Percentiles rank a stretch among this genome's conserved stretches.
Conservation (phyloP, 2,113 vertebrate genomes). For the Sinosuthora webbiana region DNA sequence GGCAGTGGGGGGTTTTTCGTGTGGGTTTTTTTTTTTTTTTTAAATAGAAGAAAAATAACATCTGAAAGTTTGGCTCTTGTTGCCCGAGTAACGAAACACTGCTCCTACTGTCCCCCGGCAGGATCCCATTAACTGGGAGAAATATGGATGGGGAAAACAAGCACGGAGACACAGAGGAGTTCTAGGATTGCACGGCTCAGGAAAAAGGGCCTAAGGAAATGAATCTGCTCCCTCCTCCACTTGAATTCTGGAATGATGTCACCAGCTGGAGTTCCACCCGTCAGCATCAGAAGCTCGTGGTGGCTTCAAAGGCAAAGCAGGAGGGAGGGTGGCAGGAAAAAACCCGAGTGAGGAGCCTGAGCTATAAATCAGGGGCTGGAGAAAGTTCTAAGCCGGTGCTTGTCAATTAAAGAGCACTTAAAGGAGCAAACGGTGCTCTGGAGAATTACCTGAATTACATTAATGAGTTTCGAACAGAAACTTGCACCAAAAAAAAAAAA, state of each 20-base stretch:
- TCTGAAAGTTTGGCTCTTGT: slow-evolving; percentile 55
- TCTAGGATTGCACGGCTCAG: not conserved
- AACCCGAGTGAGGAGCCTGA: not conserved
- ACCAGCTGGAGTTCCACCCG: not conserved
- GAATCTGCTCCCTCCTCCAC: not conserved
- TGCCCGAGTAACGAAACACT: slow-evolving; percentile 63
- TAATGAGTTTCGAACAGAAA: not conserved
- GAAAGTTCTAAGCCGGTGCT: not conserved
- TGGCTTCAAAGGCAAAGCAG: not conserved
- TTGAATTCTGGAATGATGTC: not conserved
- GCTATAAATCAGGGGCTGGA: not conserved
- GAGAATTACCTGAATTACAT: not conserved
- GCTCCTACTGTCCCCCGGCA: slow-evolving; percentile 19
- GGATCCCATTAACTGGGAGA: not conserved
- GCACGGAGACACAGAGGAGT: not conserved
- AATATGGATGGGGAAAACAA: not conserved
- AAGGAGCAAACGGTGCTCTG: not conserved
- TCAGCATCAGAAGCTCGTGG: not conserved
- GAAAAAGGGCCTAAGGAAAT: not conserved
- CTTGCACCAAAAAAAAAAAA: not conserved
- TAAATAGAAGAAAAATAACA: slow-evolving; percentile 29
- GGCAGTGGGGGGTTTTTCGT: not conserved
- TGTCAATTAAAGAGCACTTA: not conserved
- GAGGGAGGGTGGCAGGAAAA: not conserved
- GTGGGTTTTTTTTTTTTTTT: not conserved